A percentile compares a stretch with the other conserved stretches of the same genome.
Conservation (phyloP, 23 tunicate genomes). For the Aplidium turbinatum region DNA sequence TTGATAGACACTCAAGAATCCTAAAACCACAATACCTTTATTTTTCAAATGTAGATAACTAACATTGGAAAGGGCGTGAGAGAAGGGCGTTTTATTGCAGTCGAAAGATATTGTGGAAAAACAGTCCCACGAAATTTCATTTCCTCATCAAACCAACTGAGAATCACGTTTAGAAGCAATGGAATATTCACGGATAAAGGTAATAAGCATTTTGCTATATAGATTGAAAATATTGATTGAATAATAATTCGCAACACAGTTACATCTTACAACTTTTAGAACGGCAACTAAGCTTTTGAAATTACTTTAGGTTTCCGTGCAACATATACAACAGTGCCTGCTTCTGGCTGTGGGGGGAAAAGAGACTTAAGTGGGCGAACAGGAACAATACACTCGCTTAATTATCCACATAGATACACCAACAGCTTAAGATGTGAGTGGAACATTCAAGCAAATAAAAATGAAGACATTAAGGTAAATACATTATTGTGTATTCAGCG, state of each 20-base stretch:
- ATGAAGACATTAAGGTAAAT: slow-evolving; percentile 47
- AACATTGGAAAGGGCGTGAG: background rate
- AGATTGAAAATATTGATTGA: background rate
- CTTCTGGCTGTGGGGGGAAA: slow-evolving; percentile 60
- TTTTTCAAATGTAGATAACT: too few relatives aligned
- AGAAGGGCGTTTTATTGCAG: background rate
- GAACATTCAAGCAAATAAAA: slow-evolving; percentile 32
- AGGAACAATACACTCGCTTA: slow-evolving; percentile 44
- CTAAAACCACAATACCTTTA: too few relatives aligned
- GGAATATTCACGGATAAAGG: background rate
- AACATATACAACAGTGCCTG: slow-evolving; percentile 29
- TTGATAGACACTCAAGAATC: too few relatives aligned
- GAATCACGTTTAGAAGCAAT: slow-evolving; percentile 1
- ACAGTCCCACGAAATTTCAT: background rate
- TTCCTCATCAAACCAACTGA: background rate
- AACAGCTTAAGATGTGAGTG: slow-evolving; percentile 50
- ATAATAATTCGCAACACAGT: too few relatives aligned
- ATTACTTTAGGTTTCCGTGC: slow-evolving; percentile 53
- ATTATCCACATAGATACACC: slow-evolving; percentile 44
- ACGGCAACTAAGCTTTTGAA: background rate
- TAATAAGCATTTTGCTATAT: background rate
- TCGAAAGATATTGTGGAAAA: background rate
- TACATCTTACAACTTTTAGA: too few relatives aligned
- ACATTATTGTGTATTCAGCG: background rate
- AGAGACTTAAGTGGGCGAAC: slow-evolving; percentile 23